Conservation (phyloP, 1,140 invertebrate species). For the Halictus rubicundus region DNA sequence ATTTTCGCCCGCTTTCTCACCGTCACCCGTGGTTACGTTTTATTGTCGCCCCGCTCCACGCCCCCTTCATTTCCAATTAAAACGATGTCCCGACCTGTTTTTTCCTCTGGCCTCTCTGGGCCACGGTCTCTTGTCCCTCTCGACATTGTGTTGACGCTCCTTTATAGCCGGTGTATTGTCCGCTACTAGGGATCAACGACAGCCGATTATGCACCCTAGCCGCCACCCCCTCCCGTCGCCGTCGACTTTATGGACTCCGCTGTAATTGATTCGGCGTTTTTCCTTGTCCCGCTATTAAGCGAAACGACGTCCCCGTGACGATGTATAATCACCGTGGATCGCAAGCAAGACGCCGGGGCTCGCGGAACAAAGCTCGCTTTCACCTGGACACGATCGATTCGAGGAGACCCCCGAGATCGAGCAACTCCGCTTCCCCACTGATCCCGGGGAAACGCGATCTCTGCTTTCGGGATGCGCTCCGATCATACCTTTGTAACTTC, state of each 20-base stretch:
- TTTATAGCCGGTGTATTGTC: constrained; percentile 16
- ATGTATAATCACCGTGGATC: too few species aligned
- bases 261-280: not conserved
- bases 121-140: not conserved
- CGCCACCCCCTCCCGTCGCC: too few species aligned
- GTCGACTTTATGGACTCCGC: not conserved
- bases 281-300: too few species aligned
- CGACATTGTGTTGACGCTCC: constrained; percentile 8
- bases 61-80: constrained; percentile 57
- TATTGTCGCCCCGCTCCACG: constrained; percentile 2
- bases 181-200: not conserved
- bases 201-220: constrained; percentile 9
- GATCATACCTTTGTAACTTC: not conserved
- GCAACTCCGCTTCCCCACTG: not conserved
- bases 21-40: constrained; percentile 37
- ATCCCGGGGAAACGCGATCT: constrained; percentile 4
- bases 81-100: constrained; percentile 32
- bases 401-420: too few species aligned
- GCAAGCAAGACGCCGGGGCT: not conserved
- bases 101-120: not conserved
- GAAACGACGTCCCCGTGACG: not conserved
- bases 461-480: not conserved
- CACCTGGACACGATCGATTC: not conserved
- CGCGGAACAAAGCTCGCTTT: not conserved
- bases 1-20: constrained; percentile 49